Conservation (phyloP, 1,140 invertebrate genomes). For the Philaenus spumarius region DNA sequence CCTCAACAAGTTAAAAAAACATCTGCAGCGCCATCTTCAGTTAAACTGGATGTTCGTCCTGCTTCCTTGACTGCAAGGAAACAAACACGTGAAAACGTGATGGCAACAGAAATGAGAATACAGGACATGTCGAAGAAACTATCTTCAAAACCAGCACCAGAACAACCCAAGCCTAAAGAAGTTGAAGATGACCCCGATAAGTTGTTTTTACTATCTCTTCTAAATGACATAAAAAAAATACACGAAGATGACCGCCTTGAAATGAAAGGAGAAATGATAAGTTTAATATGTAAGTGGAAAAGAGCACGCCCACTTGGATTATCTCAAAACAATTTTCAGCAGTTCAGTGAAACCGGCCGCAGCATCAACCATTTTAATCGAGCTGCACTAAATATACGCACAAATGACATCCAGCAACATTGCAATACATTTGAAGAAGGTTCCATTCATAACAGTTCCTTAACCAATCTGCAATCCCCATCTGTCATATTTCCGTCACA, state of each 20-base stretch:
- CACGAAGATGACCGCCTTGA: background rate
- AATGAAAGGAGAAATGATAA: conserved; percentile 2
- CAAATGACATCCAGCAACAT: background rate
- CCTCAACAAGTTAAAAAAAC: background rate
- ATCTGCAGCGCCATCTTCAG: too few species aligned
- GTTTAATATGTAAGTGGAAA: background rate
- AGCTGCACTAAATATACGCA: background rate
- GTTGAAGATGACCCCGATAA: background rate
- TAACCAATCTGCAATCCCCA: background rate
- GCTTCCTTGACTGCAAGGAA: background rate
- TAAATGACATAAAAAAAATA: background rate
- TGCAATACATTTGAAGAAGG: background rate
- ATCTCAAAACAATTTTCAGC: background rate
- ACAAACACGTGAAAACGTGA: background rate
- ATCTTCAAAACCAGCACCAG: background rate
- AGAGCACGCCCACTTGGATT: background rate
- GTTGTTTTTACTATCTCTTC: background rate
- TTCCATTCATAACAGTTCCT: background rate
- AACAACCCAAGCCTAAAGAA: too few species aligned
- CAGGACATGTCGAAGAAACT: background rate
- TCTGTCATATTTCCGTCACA: background rate
- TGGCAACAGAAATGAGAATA: background rate
- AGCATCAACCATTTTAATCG: background rate
- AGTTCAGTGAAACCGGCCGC: background rate
- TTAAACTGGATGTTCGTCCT: background rate